These are phyloP conservation scores for Zaprionus davidi DNA, from an alignment of 1,140 invertebrate species.

Conservation along the genomic window DNA sequence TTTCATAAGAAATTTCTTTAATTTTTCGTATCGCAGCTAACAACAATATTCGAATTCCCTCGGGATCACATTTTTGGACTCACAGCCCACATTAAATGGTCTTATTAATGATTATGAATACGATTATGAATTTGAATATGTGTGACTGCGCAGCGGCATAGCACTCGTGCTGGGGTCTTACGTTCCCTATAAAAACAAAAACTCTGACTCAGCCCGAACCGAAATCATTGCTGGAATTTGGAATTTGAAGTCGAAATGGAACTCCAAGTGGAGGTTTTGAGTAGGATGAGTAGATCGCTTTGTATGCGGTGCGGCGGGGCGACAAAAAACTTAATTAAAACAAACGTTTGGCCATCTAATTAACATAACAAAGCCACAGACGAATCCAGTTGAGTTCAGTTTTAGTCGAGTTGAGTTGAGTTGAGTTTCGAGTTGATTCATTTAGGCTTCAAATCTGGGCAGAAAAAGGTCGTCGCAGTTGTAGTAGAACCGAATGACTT, in stretches of 20 bases:
- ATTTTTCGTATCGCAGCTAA: background rate
- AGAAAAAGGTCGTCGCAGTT: conserved; percentile 48
- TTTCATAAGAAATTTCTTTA: background rate
- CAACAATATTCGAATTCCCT: background rate
- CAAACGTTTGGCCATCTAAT: conserved; percentile 76
- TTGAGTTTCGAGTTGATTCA: conserved; percentile 35
- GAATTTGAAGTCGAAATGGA: conserved; percentile 66
- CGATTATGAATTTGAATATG: conserved; percentile 69
- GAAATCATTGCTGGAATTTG: conserved; percentile 34
- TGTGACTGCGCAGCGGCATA: conserved; percentile 9
- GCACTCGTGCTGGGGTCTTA: too few relatives aligned
- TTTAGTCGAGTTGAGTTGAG: conserved; percentile 1
- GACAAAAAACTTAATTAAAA: conserved; percentile 74
- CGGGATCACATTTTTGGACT: background rate
- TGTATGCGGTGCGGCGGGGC: conserved; percentile 63
- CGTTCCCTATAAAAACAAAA: conserved; percentile 38
- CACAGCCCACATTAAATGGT: conserved; percentile 67
- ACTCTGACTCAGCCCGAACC: conserved; percentile 26
- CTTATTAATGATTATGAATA: conserved; percentile 77
- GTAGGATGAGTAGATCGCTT: conserved; percentile 47
- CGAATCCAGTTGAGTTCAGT: conserved; percentile 30
- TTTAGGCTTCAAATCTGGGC: conserved; percentile 42
- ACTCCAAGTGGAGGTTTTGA: conserved; percentile 37
- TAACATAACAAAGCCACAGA: conserved; percentile 73
- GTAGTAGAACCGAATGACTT: conserved; percentile 33